A percentile compares a stretch with the other conserved stretches of the same genome.
These are phyloP conservation scores for Rapana venosa DNA, from an alignment of 2,888 invertebrate species.

Conservation along the genomic window DNA sequence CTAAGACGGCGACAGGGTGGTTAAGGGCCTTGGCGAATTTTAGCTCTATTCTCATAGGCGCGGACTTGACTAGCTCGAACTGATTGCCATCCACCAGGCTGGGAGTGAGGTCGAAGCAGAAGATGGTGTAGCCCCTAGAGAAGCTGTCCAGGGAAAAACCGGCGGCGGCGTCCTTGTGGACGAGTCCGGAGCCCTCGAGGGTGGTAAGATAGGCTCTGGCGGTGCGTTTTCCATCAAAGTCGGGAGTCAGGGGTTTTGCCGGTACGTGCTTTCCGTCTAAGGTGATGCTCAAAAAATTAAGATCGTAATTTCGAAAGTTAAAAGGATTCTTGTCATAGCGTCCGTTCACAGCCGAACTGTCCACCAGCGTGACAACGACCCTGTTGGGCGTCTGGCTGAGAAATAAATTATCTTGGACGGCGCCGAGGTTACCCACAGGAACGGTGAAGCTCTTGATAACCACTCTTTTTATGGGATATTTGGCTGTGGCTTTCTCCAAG, in stretches of 20 bases:
- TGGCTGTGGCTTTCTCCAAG: slow-evolving; percentile 18
- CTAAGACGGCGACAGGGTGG: slow-evolving; percentile 25
- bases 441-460: too few species aligned
- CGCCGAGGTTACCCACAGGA: too few species aligned
- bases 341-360: too few species aligned
- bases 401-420: not conserved
- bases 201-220: not conserved
- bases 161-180: not conserved
- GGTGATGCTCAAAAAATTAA: not conserved
- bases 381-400: not conserved
- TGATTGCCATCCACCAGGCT: slow-evolving; percentile 18
- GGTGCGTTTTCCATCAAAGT: not conserved
- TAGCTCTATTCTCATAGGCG: slow-evolving; percentile 19
- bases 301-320: not conserved
- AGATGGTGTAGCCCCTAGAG: not conserved
- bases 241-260: not conserved
- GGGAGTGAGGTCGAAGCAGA: slow-evolving; percentile 32
- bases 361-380: too few species aligned
- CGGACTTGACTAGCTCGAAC: slow-evolving; percentile 13
- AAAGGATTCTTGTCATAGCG: not conserved
- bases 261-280: not conserved
- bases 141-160: not conserved
- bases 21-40: slow-evolving; percentile 26
- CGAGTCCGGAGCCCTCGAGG: not conserved
- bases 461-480: not conserved